phyloP scores from a whole-genome alignment of 2,888 invertebrate species.

The Drosophila yooni region DNA sequence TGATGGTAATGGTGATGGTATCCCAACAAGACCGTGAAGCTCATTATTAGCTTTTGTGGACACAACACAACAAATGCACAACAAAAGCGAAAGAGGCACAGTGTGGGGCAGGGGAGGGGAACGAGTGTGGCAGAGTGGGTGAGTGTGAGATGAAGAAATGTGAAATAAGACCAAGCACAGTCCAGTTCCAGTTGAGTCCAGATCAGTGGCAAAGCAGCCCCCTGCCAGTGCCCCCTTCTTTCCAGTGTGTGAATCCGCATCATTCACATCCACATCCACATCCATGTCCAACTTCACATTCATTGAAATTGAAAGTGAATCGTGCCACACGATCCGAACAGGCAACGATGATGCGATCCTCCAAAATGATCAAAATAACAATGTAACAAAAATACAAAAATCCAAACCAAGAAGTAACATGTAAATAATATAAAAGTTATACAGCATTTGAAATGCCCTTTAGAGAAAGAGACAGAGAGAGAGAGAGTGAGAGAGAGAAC shows the following conservation, averaged over 20 bases:
- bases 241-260: constrained; percentile 39
- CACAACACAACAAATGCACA: constrained; percentile 11
- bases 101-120: constrained; percentile 16
- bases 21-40: constrained; percentile 78
- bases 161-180: constrained; percentile 69
- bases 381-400: constrained; percentile 57
- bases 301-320: constrained; percentile 83
- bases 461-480: too few species aligned
- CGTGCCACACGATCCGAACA: constrained; percentile 74
- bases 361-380: constrained; percentile 68
- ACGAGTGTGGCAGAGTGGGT: constrained; percentile 43
- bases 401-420: constrained; percentile 31
- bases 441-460: constrained; percentile 18
- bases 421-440: constrained; percentile 1
- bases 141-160: constrained; percentile 72
- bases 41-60: constrained; percentile 66
- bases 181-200: constrained; percentile 65
- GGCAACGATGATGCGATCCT: constrained; percentile 63
- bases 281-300: constrained; percentile 33
- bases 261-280: constrained; percentile 26
- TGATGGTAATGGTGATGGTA: constrained; percentile 49
- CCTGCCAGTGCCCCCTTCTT: constrained; percentile 14
- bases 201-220: constrained; percentile 14
- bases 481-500: neutral
- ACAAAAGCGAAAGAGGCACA: constrained; percentile 24